Evolutionary conservation across 1,140 invertebrate genomes (phyloP).

Genomic region (Zaprionus taronus): DNA sequence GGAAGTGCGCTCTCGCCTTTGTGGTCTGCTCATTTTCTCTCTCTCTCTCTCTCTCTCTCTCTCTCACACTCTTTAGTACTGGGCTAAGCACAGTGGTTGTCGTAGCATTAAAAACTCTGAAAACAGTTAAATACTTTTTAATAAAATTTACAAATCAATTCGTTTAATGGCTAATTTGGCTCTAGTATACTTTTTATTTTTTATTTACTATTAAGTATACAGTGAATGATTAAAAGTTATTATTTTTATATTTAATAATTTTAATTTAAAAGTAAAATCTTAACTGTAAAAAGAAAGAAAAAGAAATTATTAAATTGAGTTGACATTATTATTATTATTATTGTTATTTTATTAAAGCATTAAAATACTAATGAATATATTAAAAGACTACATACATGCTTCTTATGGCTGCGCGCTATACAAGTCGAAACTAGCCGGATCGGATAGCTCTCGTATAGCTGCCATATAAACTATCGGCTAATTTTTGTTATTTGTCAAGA

Average conservation of each 20-base stretch:
- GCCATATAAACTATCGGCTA: no score
- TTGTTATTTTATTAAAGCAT: neutral
- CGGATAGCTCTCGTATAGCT: no score
- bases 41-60: constrained; percentile 7
- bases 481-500: no score
- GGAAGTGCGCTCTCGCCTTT: constrained; percentile 11
- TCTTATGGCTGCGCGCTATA: no score
- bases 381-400: neutral
- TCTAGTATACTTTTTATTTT: no score
- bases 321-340: no score
- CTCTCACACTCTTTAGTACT: constrained; percentile 6
- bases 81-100: constrained; percentile 6
- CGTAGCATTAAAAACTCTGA: neutral
- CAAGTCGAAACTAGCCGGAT: no score
- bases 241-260: no score
- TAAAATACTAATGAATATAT: neutral
- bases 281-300: no score
- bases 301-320: no score
- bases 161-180: neutral
- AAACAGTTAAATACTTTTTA: neutral
- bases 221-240: no score
- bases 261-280: no score
- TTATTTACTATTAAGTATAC: neutral
- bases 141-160: neutral
- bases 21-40: neutral